Evolutionary conservation across 1,140 invertebrate genomes (phyloP), one percentile per base, ranked within the genome.

Genomic region (Trichonephila clavata): DNA sequence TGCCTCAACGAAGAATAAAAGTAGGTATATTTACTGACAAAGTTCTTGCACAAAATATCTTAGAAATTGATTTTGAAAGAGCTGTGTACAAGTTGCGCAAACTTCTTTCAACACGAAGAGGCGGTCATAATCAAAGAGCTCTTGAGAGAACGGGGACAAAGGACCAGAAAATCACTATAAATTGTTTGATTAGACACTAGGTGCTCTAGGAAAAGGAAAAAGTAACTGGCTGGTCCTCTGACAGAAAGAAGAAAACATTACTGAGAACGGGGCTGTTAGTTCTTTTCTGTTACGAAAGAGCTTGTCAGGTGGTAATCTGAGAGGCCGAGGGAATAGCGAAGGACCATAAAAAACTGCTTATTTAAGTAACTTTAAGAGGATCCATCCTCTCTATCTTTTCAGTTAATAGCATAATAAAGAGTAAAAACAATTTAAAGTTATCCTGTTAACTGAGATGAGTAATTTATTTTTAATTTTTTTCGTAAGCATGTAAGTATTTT

Each of bases 181-280:
- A 65, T 65, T 65, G 63, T 65, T 65, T 65, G 63, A 65, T 65
- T 65, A 65, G 63, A 65, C n/a, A 65, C 63, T 65, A n/a, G 63
- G 21, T 10, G 63, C 63, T 65, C 21, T n/a, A 14, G 21, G 21
- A 65, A 65, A 63, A 63, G 21, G 60, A 63, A 39, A 39, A 50
- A 50, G 50, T 21, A 65, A 24, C 20, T 24, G 21, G 6, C 21
- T 21, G 8, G 7, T 65, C 20, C 63, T 65, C 20, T n/a, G n/a
- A 65, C n/a, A n/a, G 21, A 65, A 65, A 8, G 63, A 24, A 65
- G 63, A 65, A 65, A 65, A 65, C 63, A 65, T n/a, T 65, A 20
- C n/a, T 65, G 21, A 10, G 63, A n/a, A 65, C 21, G n/a, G 21
- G n/a, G 63, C 63, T 65, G n/a, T 65, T n/a, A 24, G 21, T 65